Conservation (phyloP, 2,797 vertebrate species). For the Spinus olivaceus region DNA sequence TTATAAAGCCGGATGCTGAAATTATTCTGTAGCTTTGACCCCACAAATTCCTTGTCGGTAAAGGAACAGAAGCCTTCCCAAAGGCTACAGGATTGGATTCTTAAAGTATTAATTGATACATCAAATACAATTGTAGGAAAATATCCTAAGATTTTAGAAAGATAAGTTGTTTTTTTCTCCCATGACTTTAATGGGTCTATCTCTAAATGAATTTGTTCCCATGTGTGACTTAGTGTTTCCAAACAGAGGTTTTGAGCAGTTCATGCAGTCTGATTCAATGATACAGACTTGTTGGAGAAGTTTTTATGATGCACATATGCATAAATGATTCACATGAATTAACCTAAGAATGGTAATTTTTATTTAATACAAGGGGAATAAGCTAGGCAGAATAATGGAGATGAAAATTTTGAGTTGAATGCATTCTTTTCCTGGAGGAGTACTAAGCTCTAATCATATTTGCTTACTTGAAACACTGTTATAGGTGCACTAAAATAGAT, state of each 20-base stretch:
- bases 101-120: neutral
- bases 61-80: neutral
- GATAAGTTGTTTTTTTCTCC: neutral
- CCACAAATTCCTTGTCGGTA: neutral
- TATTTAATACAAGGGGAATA: neutral
- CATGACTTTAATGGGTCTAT: neutral
- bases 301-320: neutral
- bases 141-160: neutral
- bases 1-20: neutral
- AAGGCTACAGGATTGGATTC: neutral
- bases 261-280: neutral
- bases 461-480: neutral
- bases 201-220: neutral
- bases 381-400: neutral
- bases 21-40: neutral
- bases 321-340: neutral
- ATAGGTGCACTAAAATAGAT: neutral
- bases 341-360: neutral
- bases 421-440: neutral
- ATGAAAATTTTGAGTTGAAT: neutral
- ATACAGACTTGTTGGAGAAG: neutral
- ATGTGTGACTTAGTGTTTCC: neutral
- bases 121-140: neutral
- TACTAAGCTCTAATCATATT: neutral
- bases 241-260: neutral